phyloP scores from a whole-genome alignment of 2,797 vertebrate species.

The Mormyrus hasselquistii region DNA sequence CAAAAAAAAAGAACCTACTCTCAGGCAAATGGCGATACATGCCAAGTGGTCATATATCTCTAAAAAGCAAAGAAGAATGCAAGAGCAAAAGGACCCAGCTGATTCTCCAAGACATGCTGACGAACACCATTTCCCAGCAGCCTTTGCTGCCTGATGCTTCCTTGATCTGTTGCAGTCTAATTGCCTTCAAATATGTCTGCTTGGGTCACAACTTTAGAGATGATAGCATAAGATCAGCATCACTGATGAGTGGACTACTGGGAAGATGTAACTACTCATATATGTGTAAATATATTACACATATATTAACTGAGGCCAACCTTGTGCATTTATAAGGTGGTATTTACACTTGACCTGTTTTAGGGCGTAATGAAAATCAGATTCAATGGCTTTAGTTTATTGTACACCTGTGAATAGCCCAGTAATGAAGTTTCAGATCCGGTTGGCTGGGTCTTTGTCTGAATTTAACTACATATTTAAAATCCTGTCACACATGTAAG shows the following conservation, averaged over 20 bases:
- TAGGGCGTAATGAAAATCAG: not conserved
- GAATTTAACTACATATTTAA: not conserved
- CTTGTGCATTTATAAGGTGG: not conserved
- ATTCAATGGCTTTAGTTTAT: not conserved
- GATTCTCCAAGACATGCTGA: not conserved
- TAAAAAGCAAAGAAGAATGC: not conserved
- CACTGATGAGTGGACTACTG: not conserved
- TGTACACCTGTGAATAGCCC: not conserved
- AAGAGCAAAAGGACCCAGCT: not conserved
- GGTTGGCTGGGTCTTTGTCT: not conserved
- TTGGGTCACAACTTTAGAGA: not conserved
- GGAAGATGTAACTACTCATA: not conserved
- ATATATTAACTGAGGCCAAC: not conserved
- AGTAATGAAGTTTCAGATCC: not conserved
- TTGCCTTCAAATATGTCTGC: not conserved
- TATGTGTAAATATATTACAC: not conserved
- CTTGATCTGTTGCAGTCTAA: not conserved
- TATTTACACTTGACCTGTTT: not conserved
- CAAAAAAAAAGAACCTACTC: not conserved
- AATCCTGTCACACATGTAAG: not conserved
- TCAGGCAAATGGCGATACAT: not conserved
- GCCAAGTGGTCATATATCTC: not conserved
- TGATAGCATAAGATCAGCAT: not conserved
- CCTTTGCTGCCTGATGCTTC: not conserved
- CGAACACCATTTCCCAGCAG: not conserved